These are phyloP conservation scores for Acleris sparsana DNA, from an alignment of 2,888 invertebrate genomes.

Conservation along the genomic window DNA sequence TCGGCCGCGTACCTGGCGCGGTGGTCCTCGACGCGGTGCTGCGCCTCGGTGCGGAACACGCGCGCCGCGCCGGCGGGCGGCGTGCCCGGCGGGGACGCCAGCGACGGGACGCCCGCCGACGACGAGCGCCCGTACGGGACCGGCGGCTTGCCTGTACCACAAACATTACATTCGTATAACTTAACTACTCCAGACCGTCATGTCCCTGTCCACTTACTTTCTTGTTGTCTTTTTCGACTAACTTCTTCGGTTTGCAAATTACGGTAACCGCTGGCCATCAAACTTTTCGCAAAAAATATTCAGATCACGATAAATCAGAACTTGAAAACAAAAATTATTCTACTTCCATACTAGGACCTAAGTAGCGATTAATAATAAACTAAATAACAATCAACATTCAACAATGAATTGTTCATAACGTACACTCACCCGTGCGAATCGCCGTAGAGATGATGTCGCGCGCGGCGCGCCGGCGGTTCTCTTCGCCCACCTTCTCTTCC, in stretches of 20 bases:
- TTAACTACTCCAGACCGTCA: too few species aligned
- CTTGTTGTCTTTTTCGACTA: too few species aligned
- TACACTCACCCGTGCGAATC: conserved; percentile 77
- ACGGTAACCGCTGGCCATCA: too few species aligned
- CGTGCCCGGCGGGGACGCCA: conserved; percentile 63
- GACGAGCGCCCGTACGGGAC: conserved; percentile 88
- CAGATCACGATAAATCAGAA: too few species aligned
- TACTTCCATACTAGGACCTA: too few species aligned
- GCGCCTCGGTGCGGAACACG: conserved; percentile 79
- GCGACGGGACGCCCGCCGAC: conserved; percentile 75
- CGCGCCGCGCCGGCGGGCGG: conserved; percentile 54
- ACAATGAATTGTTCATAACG: too few species aligned
- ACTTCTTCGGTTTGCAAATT: too few species aligned
- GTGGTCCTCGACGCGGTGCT: conserved; percentile 75
- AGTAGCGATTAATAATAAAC: too few species aligned
- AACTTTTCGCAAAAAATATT: too few species aligned
- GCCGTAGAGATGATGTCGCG: conserved; percentile 89
- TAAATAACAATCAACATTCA: too few species aligned
- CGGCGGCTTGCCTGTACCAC: conserved; percentile 83
- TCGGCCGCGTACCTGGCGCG: conserved; percentile 59
- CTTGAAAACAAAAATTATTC: too few species aligned
- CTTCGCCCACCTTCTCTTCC: conserved; percentile 79
- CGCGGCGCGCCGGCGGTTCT: conserved; percentile 84
- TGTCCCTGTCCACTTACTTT: too few species aligned
- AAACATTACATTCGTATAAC: not conserved